A percentile compares a stretch with the other conserved stretches of the same genome.
phyloP scores from a whole-genome alignment of 2,797 vertebrate genomes.

The Peromyscus aztecus region DNA sequence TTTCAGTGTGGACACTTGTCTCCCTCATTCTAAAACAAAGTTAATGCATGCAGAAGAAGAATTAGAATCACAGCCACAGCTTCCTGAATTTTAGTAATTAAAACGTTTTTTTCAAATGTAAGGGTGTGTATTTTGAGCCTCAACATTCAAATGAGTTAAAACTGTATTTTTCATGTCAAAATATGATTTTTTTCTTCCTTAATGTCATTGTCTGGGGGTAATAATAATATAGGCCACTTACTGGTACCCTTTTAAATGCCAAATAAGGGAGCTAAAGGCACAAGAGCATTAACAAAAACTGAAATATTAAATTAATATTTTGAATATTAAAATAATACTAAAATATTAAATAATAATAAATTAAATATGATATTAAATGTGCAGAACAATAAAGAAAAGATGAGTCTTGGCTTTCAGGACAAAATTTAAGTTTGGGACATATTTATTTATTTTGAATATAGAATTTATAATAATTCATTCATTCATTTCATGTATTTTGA shows the following conservation, averaged over 20 bases:
- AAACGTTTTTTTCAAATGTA: neutral
- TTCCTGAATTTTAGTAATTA: neutral
- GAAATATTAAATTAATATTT: neutral
- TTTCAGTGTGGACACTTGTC: constrained; percentile 56
- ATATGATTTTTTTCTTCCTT: neutral
- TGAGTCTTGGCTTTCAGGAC: neutral
- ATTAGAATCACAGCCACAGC: neutral
- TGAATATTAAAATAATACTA: no score
- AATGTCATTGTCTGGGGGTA: neutral
- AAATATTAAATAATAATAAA: neutral
- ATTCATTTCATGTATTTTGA: neutral
- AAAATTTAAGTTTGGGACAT: neutral
- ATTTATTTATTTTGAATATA: neutral
- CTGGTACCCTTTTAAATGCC: neutral
- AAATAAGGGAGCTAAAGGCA: neutral
- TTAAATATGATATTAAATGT: neutral
- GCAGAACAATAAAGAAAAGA: neutral
- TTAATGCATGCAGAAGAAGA: constrained; percentile 61
- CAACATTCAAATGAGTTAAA: neutral
- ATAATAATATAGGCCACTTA: neutral
- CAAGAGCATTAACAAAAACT: neutral
- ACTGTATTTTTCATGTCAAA: neutral
- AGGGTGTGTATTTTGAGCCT: neutral
- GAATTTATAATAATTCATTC: neutral
- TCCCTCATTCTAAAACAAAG: constrained; percentile 64